Percentiles rank a stretch among this genome's conserved stretches.
Conservation (phyloP, 2,888 invertebrate genomes). For the Pandemis heparana region DNA sequence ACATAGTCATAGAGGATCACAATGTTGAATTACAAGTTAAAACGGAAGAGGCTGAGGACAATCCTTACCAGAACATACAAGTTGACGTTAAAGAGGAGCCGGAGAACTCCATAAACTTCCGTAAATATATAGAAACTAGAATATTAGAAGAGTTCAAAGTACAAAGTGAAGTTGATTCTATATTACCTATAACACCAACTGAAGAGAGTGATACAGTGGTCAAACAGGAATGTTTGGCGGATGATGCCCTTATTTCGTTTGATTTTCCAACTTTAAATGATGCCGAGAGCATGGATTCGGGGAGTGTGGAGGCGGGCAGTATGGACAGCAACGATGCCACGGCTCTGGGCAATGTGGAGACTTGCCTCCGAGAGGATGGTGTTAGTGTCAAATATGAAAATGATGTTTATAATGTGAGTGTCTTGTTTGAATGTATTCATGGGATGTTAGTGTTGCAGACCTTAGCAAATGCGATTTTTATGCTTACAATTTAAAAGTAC, state of each 20-base stretch:
- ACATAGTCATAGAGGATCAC: slow-evolving; percentile 41
- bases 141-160: slow-evolving; percentile 41
- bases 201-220: slow-evolving; percentile 26
- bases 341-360: slow-evolving; percentile 72
- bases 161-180: slow-evolving; percentile 41
- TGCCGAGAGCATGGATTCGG: slow-evolving; percentile 17
- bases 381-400: slow-evolving; percentile 63
- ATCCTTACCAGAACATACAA: slow-evolving; percentile 20
- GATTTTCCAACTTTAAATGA: slow-evolving; percentile 63
- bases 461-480: too few relatives aligned
- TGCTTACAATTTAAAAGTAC: too few relatives aligned
- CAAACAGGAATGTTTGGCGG: slow-evolving; percentile 42
- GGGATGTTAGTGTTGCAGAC: too few relatives aligned
- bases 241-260: slow-evolving; percentile 59
- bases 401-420: slow-evolving; percentile 56
- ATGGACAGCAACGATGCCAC: slow-evolving; percentile 72
- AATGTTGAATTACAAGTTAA: slow-evolving; percentile 32
- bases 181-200: slow-evolving; percentile 24
- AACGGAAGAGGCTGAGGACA: slow-evolving; percentile 20
- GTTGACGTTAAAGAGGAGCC: slow-evolving; percentile 31
- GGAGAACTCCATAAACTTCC: slow-evolving; percentile 31
- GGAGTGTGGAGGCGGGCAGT: slow-evolving; percentile 61
- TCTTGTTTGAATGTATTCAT: not conserved
- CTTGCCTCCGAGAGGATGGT: slow-evolving; percentile 68
- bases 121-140: slow-evolving; percentile 40